These are phyloP conservation scores for Drosophila persimilis DNA, from an alignment of 1,140 invertebrate species.

Conservation along the genomic window DNA sequence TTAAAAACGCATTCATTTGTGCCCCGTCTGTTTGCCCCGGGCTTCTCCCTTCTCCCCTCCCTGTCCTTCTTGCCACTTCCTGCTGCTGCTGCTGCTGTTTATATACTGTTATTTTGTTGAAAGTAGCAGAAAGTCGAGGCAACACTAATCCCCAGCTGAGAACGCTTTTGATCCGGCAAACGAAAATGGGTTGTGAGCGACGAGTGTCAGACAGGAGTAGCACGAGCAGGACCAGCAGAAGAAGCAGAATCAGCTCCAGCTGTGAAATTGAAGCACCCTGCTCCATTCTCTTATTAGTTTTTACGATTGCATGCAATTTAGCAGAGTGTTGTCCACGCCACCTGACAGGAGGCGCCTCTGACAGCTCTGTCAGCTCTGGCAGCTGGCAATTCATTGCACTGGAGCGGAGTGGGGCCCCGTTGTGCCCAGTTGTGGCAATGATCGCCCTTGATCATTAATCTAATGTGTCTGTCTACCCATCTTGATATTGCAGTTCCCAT, in stretches of 20 bases:
- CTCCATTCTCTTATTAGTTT: constrained; percentile 29
- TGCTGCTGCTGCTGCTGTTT: constrained; percentile 23
- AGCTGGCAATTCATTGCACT: constrained; percentile 31
- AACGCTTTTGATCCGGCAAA: constrained; percentile 31
- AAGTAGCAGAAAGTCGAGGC: constrained; percentile 17
- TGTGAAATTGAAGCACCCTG: no score
- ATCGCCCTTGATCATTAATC: constrained; percentile 57
- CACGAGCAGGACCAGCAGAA: no score
- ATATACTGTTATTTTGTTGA: constrained; percentile 23
- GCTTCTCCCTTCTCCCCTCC: neutral
- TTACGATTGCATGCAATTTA: constrained; percentile 51
- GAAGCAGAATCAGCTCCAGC: no score
- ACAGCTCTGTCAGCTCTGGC: neutral
- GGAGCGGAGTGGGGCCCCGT: neutral
- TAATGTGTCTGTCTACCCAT: constrained; percentile 15
- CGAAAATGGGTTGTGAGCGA: constrained; percentile 19
- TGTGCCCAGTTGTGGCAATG: constrained; percentile 1
- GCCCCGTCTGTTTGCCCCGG: neutral
- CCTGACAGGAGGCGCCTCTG: constrained; percentile 4
- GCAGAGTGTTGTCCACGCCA: constrained; percentile 32
- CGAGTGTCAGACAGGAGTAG: neutral
- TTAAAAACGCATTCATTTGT: constrained; percentile 78
- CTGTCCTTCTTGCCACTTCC: no score
- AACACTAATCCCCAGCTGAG: constrained; percentile 43
- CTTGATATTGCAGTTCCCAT: constrained; percentile 85